A percentile compares a stretch with the other conserved stretches of the same genome.
phyloP scores from a whole-genome alignment of 2,797 vertebrate genomes.

The Corythornis leucogaster region DNA sequence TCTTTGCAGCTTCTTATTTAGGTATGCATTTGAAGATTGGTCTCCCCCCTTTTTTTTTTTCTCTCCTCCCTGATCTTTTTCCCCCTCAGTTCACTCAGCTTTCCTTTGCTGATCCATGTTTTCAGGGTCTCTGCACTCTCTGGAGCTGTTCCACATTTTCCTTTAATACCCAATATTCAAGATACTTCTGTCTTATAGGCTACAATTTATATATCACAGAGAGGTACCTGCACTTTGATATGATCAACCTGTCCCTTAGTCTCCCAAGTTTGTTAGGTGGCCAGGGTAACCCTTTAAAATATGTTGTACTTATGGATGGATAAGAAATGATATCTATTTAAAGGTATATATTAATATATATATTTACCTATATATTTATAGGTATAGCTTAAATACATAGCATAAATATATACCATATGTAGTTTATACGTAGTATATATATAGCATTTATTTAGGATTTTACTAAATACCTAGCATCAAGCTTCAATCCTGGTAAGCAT shows the following conservation, averaged over 20 bases:
- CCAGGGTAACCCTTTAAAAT: background rate
- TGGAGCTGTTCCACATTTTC: background rate
- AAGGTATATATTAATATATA: no score
- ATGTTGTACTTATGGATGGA: background rate
- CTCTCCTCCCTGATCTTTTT: background rate
- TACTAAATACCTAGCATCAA: background rate
- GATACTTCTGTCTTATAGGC: background rate
- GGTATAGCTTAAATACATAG: no score
- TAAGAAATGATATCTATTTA: no score
- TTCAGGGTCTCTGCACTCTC: background rate
- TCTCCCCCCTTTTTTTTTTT: background rate
- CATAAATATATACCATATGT: no score
- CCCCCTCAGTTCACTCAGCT: background rate
- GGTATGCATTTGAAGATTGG: background rate
- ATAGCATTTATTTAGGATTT: background rate
- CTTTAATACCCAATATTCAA: background rate
- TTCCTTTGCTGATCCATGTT: background rate
- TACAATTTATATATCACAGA: background rate
- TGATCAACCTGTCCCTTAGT: background rate
- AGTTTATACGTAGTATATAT: no score
- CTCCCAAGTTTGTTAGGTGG: background rate
- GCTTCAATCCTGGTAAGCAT: constrained; percentile 48
- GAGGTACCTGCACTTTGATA: background rate
- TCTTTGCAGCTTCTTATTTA: background rate
- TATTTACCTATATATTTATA: no score